Percentiles rank a stretch among this genome's conserved stretches.
Conservation (phyloP, 2,797 vertebrate species). For the Adrianichthys oophorus region DNA sequence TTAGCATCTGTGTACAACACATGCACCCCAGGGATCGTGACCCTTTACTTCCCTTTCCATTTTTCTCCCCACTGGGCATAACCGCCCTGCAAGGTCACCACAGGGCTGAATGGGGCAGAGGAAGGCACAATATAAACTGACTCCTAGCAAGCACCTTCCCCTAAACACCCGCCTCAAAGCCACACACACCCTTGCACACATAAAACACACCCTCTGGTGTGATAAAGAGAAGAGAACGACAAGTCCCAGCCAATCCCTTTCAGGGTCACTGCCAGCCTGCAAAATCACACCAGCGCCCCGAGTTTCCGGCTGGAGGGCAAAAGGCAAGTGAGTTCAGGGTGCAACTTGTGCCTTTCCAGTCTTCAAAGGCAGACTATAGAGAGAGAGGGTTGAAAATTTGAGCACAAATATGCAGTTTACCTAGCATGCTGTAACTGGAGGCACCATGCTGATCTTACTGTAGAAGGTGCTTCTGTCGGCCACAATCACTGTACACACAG, state of each 20-base stretch:
- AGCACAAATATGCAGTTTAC: slow-evolving; percentile 49
- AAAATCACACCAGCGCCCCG: slow-evolving; percentile 73
- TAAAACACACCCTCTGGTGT: slow-evolving; percentile 42
- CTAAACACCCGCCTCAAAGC: slow-evolving; percentile 15
- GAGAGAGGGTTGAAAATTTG: slow-evolving; percentile 21
- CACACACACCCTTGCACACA: slow-evolving; percentile 5
- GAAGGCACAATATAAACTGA: slow-evolving; percentile 60
- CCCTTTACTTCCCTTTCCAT: slow-evolving; percentile 82
- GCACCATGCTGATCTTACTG: slow-evolving; percentile 47
- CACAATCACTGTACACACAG: slow-evolving; percentile 54
- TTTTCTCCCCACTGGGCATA: slow-evolving; percentile 73
- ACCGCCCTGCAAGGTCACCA: slow-evolving; percentile 71
- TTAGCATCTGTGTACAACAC: slow-evolving; percentile 84
- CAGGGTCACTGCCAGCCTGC: slow-evolving; percentile 73
- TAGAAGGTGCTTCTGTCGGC: slow-evolving; percentile 62
- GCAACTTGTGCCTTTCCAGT: slow-evolving; percentile 22
- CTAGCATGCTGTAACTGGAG: slow-evolving; percentile 42
- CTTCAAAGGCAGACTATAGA: slow-evolving; percentile 25
- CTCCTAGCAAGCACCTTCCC: slow-evolving; percentile 49
- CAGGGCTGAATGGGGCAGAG: slow-evolving; percentile 61
- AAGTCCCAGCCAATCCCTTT: slow-evolving; percentile 55
- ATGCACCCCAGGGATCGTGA: slow-evolving; percentile 85
- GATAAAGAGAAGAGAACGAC: slow-evolving; percentile 44
- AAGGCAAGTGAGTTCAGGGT: slow-evolving; percentile 13
- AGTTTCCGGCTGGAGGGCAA: slow-evolving; percentile 33